phyloP scores from a whole-genome alignment of 2,888 invertebrate species.

The Ormyrus labotus region DNA sequence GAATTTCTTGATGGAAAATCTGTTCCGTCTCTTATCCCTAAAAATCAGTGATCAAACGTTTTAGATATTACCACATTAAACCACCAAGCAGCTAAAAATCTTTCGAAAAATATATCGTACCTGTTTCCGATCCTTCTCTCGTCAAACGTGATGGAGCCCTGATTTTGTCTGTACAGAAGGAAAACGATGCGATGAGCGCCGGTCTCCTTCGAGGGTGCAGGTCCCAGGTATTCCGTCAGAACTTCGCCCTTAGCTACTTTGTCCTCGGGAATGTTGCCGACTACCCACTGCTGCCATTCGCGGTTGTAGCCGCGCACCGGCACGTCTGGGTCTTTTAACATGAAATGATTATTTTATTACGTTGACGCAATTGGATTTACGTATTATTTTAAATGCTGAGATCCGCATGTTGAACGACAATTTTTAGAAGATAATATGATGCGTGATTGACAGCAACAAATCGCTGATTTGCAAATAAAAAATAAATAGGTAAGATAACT shows the following conservation, averaged over 20 bases:
- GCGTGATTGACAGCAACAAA: too few species aligned
- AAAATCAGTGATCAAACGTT: conserved; percentile 4
- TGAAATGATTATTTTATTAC: background rate
- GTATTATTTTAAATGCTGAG: too few species aligned
- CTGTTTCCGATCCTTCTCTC: conserved; percentile 70
- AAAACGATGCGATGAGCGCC: conserved; percentile 73
- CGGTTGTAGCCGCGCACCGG: conserved; percentile 70
- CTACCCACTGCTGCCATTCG: conserved; percentile 74
- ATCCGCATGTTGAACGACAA: too few species aligned
- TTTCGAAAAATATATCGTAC: conserved; percentile 54
- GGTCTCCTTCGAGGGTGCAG: conserved; percentile 70
- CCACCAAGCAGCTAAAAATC: too few species aligned
- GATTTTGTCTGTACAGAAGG: conserved; percentile 73
- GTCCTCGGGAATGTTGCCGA: conserved; percentile 74
- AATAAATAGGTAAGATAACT: too few species aligned
- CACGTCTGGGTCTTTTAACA: conserved; percentile 70
- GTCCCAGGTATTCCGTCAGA: conserved; percentile 72
- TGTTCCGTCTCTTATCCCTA: conserved; percentile 77
- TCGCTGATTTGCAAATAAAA: too few species aligned
- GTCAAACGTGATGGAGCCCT: conserved; percentile 72
- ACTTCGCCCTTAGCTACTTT: conserved; percentile 72
- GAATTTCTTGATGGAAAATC: conserved; percentile 80
- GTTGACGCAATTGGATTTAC: too few species aligned
- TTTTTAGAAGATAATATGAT: too few species aligned
- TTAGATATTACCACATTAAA: too few species aligned